Percentiles rank a stretch among this genome's conserved stretches.
These are phyloP conservation scores for Leptatherina wallacei DNA, from an alignment of 2,797 vertebrate genomes.

Conservation along the genomic window DNA sequence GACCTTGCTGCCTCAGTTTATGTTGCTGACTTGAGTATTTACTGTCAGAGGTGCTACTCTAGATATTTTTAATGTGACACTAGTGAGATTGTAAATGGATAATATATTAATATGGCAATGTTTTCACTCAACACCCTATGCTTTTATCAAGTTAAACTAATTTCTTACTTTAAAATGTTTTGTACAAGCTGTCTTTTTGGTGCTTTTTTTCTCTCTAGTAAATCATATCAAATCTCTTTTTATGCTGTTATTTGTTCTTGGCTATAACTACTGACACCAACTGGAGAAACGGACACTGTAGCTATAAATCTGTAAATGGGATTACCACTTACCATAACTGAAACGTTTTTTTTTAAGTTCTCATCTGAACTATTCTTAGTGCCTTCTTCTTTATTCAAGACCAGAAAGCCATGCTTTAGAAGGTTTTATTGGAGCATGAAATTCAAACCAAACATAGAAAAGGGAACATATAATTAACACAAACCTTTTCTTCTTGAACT, in stretches of 20 bases:
- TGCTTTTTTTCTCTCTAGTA: not conserved
- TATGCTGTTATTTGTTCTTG: not conserved
- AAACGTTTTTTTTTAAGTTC: not conserved
- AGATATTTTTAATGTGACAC: conserved; percentile 11
- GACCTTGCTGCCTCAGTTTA: not conserved
- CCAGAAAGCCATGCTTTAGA: no score
- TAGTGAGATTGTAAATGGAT: conserved; percentile 2
- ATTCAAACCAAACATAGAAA: no score
- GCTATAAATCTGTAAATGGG: not conserved
- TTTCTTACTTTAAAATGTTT: no score
- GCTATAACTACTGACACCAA: not conserved
- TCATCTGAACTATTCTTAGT: not conserved
- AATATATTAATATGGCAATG: conserved; percentile 30
- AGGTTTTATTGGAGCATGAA: no score
- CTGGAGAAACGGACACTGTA: not conserved
- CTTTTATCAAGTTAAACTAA: not conserved
- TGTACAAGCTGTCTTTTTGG: no score
- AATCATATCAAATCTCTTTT: not conserved
- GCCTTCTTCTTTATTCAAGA: no score
- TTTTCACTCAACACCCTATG: not conserved
- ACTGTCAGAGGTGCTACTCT: not conserved
- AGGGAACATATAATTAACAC: no score
- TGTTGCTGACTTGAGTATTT: not conserved
- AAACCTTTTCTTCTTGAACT: no score
- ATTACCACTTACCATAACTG: not conserved